phyloP scores from a whole-genome alignment of 2,888 invertebrate genomes.

The Pristionchus entomophagus region DNA sequence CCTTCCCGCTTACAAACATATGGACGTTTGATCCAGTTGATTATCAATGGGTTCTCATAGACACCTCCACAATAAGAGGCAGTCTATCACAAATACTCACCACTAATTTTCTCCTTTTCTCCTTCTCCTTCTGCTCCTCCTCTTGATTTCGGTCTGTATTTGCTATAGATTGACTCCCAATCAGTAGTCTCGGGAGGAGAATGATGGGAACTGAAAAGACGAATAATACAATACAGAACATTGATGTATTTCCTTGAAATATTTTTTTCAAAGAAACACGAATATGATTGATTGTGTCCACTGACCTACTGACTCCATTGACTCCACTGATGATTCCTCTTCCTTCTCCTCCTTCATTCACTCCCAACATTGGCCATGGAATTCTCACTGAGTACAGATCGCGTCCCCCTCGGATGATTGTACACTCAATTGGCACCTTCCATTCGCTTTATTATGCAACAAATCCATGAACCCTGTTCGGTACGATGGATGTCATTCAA shows the following conservation, averaged over 20 bases:
- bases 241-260: too few species aligned
- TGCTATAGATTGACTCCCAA: constrained; percentile 6
- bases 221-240: too few species aligned
- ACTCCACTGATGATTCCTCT: neutral
- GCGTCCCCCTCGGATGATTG: constrained; percentile 20
- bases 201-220: neutral
- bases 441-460: too few species aligned
- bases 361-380: neutral
- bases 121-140: constrained; percentile 5
- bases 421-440: too few species aligned
- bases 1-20: too few species aligned
- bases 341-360: neutral
- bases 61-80: too few species aligned
- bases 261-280: too few species aligned
- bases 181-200: neutral
- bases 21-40: too few species aligned
- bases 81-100: neutral
- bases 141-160: neutral
- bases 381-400: neutral
- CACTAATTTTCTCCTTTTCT: neutral
- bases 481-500: too few species aligned
- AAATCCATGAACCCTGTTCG: too few species aligned
- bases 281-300: too few species aligned
- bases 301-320: neutral
- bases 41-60: too few species aligned